Percentiles rank a stretch among this genome's conserved stretches.
Conservation (phyloP, 1,140 invertebrate genomes). For the Drosophila lini region DNA sequence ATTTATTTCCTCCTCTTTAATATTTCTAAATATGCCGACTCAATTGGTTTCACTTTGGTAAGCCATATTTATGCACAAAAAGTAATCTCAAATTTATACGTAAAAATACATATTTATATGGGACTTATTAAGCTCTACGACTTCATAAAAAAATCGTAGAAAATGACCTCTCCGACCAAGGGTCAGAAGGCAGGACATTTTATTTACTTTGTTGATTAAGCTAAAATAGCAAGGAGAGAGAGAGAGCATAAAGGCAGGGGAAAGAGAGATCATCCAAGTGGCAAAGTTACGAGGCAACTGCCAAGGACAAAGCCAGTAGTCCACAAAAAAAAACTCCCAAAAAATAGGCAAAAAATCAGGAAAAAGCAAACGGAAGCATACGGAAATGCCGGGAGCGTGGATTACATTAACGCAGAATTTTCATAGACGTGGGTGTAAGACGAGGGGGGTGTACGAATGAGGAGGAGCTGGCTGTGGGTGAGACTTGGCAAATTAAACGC, state of each 20-base stretch:
- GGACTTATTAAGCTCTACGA: constrained; percentile 27
- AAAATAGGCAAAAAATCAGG: constrained; percentile 37
- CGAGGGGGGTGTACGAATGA: background rate
- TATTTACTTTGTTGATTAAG: constrained; percentile 83
- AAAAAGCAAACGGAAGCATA: constrained; percentile 57
- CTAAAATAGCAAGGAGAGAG: constrained; percentile 67
- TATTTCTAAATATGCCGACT: background rate
- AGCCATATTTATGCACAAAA: constrained; percentile 27
- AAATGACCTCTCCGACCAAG: constrained; percentile 40
- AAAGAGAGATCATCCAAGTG: constrained; percentile 64
- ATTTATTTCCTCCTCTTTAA: background rate
- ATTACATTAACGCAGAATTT: constrained; percentile 81
- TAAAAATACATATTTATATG: constrained; percentile 34
- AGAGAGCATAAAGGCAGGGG: background rate
- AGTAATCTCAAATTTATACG: constrained; percentile 34
- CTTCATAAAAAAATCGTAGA: constrained; percentile 33
- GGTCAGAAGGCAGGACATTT: constrained; percentile 58
- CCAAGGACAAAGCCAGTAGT: constrained; percentile 54
- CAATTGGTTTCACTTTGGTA: constrained; percentile 8
- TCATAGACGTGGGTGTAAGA: constrained; percentile 23
- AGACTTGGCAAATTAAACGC: constrained; percentile 79
- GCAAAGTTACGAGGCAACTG: constrained; percentile 52
- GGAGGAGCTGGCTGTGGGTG: constrained; percentile 35
- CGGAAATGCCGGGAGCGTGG: constrained; percentile 53
- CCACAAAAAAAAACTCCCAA: constrained; percentile 39